phyloP scores from a whole-genome alignment of 2,888 invertebrate genomes.

The Strigamia transsilvanica region DNA sequence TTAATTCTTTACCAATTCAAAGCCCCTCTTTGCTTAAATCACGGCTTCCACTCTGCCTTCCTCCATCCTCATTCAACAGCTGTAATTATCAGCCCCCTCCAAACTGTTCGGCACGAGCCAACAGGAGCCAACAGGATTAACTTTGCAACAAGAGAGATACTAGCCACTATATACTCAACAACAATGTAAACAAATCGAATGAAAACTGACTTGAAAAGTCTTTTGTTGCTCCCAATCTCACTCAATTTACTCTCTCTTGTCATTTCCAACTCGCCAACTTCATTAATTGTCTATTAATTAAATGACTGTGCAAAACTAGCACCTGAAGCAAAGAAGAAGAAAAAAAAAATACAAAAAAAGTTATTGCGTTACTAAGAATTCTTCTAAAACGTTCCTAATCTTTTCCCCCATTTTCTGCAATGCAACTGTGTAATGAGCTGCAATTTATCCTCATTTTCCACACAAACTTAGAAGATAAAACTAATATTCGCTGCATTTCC shows the following conservation, averaged over 20 bases:
- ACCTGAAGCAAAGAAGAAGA: neutral
- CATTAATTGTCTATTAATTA: constrained; percentile 23
- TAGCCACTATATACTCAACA: neutral
- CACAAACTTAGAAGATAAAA: constrained; percentile 18
- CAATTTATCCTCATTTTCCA: constrained; percentile 21
- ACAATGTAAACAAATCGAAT: constrained; percentile 26
- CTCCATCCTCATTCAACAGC: constrained; percentile 13
- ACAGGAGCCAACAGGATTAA: constrained; percentile 19
- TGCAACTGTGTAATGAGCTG: constrained; percentile 1
- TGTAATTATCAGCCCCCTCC: constrained; percentile 4
- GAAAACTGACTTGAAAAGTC: constrained; percentile 19
- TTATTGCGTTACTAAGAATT: constrained; percentile 9
- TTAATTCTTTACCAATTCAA: neutral
- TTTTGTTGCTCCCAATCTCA: constrained; percentile 8
- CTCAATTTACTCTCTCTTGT: constrained; percentile 17
- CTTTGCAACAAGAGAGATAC: constrained; percentile 18
- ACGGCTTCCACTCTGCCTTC: neutral
- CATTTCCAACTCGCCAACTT: constrained; percentile 22
- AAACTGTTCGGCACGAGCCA: constrained; percentile 1
- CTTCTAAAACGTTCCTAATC: neutral
- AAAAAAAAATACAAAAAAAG: neutral
- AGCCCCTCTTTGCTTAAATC: neutral
- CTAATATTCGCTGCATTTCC: constrained; percentile 21
- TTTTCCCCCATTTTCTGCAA: neutral
- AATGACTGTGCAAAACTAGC: neutral